These are phyloP conservation scores for Armadillidium nasatum DNA, from an alignment of 1,140 invertebrate species.

Conservation along the genomic window DNA sequence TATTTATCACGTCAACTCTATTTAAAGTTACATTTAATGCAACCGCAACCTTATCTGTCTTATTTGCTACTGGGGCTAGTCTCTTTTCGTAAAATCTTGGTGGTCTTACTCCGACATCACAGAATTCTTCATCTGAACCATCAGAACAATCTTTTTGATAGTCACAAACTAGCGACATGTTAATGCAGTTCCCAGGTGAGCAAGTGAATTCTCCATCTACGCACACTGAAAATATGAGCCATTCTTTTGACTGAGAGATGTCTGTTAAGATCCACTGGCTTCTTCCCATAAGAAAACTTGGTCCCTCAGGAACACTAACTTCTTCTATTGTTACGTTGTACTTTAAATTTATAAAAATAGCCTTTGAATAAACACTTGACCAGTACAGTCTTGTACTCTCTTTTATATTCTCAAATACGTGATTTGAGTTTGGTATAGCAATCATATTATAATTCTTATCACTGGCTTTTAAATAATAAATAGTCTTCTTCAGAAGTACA, in stretches of 20 bases:
- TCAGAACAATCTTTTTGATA: not conserved
- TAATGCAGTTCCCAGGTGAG: not conserved
- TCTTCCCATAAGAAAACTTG: not conserved
- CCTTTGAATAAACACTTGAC: not conserved
- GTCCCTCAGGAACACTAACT: no score
- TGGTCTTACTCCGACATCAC: not conserved
- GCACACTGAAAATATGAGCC: not conserved
- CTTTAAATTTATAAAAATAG: not conserved
- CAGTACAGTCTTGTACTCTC: not conserved
- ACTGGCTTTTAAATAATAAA: not conserved
- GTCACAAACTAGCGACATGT: not conserved
- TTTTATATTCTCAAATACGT: not conserved
- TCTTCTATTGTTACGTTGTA: not conserved
- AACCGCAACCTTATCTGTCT: not conserved
- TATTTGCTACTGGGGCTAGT: no score
- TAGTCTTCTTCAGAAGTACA: not conserved
- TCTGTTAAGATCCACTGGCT: not conserved
- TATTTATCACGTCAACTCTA: not conserved
- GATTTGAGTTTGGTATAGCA: no score
- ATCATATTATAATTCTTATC: no score
- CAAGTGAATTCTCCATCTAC: not conserved
- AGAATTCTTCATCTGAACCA: not conserved
- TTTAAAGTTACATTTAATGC: not conserved
- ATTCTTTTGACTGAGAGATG: not conserved
- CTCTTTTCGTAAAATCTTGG: not conserved